Base-by-base conservation (phyloP, 2,113 vertebrate genomes). In the Datnioides undecimradiatus region DNA sequence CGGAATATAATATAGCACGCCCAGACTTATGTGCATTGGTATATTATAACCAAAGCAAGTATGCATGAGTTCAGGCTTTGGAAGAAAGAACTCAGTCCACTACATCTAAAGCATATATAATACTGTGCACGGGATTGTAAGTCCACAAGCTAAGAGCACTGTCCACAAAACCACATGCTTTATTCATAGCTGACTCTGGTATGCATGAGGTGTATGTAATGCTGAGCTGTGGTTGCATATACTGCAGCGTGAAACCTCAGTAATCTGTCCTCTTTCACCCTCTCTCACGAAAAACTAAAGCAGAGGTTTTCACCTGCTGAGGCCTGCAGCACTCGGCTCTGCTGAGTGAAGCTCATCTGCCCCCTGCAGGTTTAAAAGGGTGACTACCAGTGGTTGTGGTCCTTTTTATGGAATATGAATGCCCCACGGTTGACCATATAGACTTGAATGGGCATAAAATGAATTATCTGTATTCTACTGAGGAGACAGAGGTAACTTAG, bases 101-200 rank as follows among this genome's bases (percentile, higher is more conserved):
- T 25, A 12, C 43, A 40, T 46, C 31, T 49, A 11, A 63, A 69
- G 38, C 6, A 46, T 23, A 48, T 10, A 78, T 62, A 27, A 51
- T n/a, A 29, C 31, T 38, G 23, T 49, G 68, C 58, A 66, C 63
- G 58, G 19, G 57, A 54, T 19, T 71, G 13, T 6, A 46, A 23
- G 60, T 78, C 67, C 21, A 51, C 31, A 46, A 21, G 48, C 21
- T 2, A 5, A 25, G 1, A 52, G 25, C n/a, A 13, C 29, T 19
- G 21, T 54, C 62, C 65, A 59, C 38, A 58, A 68, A 82, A 80
- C 81, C 85, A 43, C 49, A 19, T 12, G 34, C 34, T 76, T 60
- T 82, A 78, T 89, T 87, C 75, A 79, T 71, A 90, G 86, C 52
- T 0, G 65, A 36, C 59, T 57, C 34, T 72, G 69, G 78, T 75